These are phyloP conservation scores for Bellardia bayeri DNA, from an alignment of 2,888 invertebrate genomes.

Conservation along the genomic window DNA sequence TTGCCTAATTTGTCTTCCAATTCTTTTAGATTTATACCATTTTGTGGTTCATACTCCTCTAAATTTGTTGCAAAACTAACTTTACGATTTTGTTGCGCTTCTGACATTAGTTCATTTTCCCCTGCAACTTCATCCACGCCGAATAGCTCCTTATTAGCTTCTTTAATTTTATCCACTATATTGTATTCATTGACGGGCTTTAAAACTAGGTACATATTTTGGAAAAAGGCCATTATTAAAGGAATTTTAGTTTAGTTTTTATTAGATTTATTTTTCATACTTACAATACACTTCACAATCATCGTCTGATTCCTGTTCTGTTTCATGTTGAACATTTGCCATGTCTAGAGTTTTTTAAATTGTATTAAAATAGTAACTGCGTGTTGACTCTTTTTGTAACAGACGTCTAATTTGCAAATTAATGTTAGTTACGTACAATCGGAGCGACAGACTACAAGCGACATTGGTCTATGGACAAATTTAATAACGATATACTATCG, in stretches of 20 bases:
- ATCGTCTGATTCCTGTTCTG: conserved; percentile 83
- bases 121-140: conserved; percentile 62
- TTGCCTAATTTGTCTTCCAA: conserved; percentile 57
- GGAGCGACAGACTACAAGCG: conserved; percentile 23
- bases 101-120: conserved; percentile 30
- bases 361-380: conserved; percentile 30
- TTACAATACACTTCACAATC: conserved; percentile 84
- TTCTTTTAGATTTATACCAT: conserved; percentile 62
- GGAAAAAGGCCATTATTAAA: conserved; percentile 23
- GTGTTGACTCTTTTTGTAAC: conserved; percentile 51
- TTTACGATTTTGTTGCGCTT: conserved; percentile 77
- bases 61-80: conserved; percentile 85
- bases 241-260: not conserved
- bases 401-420: conserved; percentile 47
- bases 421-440: conserved; percentile 5
- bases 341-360: conserved; percentile 43
- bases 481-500: not conserved
- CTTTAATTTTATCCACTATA: conserved; percentile 85
- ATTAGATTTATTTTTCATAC: conserved; percentile 71
- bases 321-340: conserved; percentile 78
- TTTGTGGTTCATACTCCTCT: conserved; percentile 85
- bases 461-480: not conserved
- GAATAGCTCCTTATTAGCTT: conserved; percentile 85
- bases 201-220: conserved; percentile 76
- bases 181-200: conserved; percentile 85